Base-by-base conservation (phyloP, 1,140 invertebrate species). In the Brachionus sp. region DNA sequence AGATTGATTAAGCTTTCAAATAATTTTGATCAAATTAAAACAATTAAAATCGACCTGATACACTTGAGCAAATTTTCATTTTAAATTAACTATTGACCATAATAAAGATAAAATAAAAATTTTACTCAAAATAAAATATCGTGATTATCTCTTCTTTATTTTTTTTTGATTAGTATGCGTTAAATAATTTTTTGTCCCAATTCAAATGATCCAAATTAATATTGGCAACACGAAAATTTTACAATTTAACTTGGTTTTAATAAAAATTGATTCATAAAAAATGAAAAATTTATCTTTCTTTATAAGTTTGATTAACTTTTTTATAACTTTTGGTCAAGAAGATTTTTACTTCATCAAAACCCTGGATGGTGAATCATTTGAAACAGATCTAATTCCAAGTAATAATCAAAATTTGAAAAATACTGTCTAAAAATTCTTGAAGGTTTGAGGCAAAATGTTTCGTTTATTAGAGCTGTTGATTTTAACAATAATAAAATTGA, bases 321-420 rank as follows among this genome's bases (percentile, higher is more conserved):
- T 35, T n/a, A 7, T 7, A 70, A 70, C 19, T 39, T 19, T 16
- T 10, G 33, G 37, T 16, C 66, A 70, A 39, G 16, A 5, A 13
- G 70, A 75, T 10, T 66, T 80, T 66, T 62, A 62, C 57, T 80
- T 80, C 23, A 62, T 25, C 5, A 80, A 80, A 80, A 66, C 50
- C 13, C 23, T 80, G 5, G 50, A 80, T 42, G 77, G 62, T 12
- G 50, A 80, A 16, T n/a, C 33, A 7, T 62, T 80, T 35, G 6
- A 25, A 37, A 80, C 50, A n/a, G 13, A 39, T 19, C 50, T 62
- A 5, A 33, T 25, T 9, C 77, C 77, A 57, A 80, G 77, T 78
- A 37, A 53, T 13, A 12, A 7, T 19, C n/a, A 33, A 62, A 25
- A n/a, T 53, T 10, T 50, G 12, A 9, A 10, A 0, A 4, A 37